Percentiles rank a stretch among this genome's conserved stretches.
These are phyloP conservation scores for Pollenia angustigena DNA, from an alignment of 2,888 invertebrate species.

Conservation along the genomic window DNA sequence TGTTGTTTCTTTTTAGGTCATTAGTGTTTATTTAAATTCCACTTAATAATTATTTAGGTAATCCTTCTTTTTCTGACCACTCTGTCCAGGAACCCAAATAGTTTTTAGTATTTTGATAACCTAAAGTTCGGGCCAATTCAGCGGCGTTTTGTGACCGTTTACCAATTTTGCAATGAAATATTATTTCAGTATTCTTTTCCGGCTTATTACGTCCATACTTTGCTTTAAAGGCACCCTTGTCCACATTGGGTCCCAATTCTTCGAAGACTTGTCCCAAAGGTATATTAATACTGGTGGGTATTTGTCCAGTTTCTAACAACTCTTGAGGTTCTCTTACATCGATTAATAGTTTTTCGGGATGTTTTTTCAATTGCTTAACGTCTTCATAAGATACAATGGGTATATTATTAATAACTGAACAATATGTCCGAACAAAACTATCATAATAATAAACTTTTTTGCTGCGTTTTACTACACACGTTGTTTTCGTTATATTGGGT, in stretches of 20 bases:
- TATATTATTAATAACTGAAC: slow-evolving; percentile 49
- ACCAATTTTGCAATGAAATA: slow-evolving; percentile 89
- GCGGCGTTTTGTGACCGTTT: slow-evolving; percentile 88
- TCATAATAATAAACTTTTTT: no score
- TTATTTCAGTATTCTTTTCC: slow-evolving; percentile 85
- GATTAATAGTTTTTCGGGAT: slow-evolving; percentile 86
- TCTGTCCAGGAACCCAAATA: slow-evolving; percentile 82
- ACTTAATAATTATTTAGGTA: slow-evolving; percentile 59
- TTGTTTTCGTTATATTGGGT: not conserved
- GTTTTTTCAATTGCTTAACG: slow-evolving; percentile 84
- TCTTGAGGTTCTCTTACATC: slow-evolving; percentile 92
- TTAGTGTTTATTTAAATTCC: not conserved
- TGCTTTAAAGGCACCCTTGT: slow-evolving; percentile 85
- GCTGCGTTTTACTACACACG: not conserved
- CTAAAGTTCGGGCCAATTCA: slow-evolving; percentile 83
- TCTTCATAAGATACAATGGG: slow-evolving; percentile 80
- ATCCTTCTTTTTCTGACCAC: slow-evolving; percentile 81
- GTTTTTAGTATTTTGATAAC: slow-evolving; percentile 80
- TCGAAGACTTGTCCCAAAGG: slow-evolving; percentile 85
- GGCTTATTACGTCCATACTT: slow-evolving; percentile 87
- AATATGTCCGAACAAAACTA: not conserved
- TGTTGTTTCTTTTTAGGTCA: no score
- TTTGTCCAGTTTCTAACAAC: slow-evolving; percentile 88
- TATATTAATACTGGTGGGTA: slow-evolving; percentile 91
- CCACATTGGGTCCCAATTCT: slow-evolving; percentile 75